Evolutionary conservation across 2,113 vertebrate species (phyloP), one percentile per base, ranked within the genome.

Genomic region (Lasiurus borealis): DNA sequence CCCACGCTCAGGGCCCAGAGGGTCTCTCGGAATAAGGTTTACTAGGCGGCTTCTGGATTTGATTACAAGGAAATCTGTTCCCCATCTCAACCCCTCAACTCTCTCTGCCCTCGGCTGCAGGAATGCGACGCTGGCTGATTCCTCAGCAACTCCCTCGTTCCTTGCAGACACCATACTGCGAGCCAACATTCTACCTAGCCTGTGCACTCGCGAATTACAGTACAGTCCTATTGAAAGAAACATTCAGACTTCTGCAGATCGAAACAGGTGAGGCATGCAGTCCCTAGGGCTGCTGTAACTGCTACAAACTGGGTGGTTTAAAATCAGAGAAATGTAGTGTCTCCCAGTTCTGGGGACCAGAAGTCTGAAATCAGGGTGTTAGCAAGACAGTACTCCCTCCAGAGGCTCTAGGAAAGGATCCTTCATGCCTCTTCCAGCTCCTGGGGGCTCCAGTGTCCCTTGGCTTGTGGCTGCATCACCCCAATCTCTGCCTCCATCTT

Each of bases 51-150:
- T 97, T 98, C 98, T 98, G 98, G 97, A 97, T 98, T 97, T 97
- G 96, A 98, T 98, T 98, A 98, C 93, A 93, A 94, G 96, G 95
- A 98, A 98, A 97, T 98, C 98, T 97, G 98, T 82, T 95, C 97
- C 96, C 98, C 95, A 73, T 97, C 97, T 96, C 94, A 95, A 97
- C 95, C 97, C 97, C 97, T 98, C 97, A 94, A 96, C 92, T 88
- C 97, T 96, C 97, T 31, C 95, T 97, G 96, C 98, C 97, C 96
- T 96, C 96, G 81, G 85, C 97, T 95, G 90, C 54, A 98, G 98
- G 97, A 98, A 98, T 97, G 98, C 73, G 97, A 95, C 7, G 90
- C 95, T 94, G 97, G 97, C 97, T 89, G 95, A 90, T 72, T 94
- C 93, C 96, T 97, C 96, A 88, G 97, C 95, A 91, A 96, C 98